Evolutionary conservation across 2,797 vertebrate species (phyloP), one percentile per base, ranked within the genome.

Genomic region (Perodicticus potto): DNA sequence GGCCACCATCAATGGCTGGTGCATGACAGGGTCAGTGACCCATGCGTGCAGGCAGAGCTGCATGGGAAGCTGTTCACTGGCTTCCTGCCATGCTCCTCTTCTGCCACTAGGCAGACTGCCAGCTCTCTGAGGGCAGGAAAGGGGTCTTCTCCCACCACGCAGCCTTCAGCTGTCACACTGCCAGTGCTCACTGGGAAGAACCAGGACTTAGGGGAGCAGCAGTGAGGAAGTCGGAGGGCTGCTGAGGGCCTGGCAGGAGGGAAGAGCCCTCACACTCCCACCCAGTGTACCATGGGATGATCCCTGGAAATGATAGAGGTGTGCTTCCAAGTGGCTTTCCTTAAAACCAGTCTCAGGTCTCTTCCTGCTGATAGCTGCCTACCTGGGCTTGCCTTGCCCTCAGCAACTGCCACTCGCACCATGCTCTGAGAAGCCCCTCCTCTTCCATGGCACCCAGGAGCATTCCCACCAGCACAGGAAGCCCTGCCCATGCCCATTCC

Each of bases 51-150:
- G 3, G n/a, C 77, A 59, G 61, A 29, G 65, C 1, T 23, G 3
- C 4, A 0, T 20, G 11, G 63, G 37, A 25, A 69, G 65, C 45
- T 43, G n/a, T 16, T 37, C 37, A 4, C 34, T 16, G 11, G 23
- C 87, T 25, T 25, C 43, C 85, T 29, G 7, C 10, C 4, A 4
- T 4, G 7, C 67, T 34, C 23, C 7, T 34, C 27, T 73, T 77
- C 77, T 7, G 55, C 73, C 72, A 37, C 37, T 34, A 14, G 57
- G 34, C 77, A 49, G 32, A 84, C 53, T 17, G 27, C n/a, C 23
- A 5, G 34, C 25, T 76, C n/a, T 76, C 17, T 25, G 34, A 93
- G 27, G 59, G 23, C 22, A 86, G 49, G 29, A 81, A 27, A 9
- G 17, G 65, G 32, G 0, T 29, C 72, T 85, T 80, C 17, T 29